Percentiles rank a stretch among this genome's conserved stretches.
phyloP scores from a whole-genome alignment of 2,888 invertebrate species.

The Caenorhabditis wallacei region DNA sequence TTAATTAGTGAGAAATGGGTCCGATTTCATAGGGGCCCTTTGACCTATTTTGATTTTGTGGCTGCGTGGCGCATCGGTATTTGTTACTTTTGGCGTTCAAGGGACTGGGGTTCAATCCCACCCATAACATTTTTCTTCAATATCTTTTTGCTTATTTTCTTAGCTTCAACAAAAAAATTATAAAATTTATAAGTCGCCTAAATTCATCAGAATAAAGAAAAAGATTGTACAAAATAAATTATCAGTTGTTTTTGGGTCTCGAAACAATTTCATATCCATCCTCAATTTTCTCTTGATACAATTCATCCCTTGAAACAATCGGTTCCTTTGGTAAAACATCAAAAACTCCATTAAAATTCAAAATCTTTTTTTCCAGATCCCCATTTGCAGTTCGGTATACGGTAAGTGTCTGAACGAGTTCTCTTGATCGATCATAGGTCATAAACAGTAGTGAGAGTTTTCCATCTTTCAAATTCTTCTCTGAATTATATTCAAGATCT shows the following conservation, averaged over 20 bases:
- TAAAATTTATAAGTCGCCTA: not conserved
- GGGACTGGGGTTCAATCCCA: too few species aligned
- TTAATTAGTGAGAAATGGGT: too few species aligned
- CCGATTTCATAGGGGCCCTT: too few species aligned
- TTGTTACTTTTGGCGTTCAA: too few species aligned
- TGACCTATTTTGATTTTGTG: too few species aligned
- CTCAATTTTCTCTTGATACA: not conserved
- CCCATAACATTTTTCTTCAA: not conserved
- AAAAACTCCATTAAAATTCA: not conserved
- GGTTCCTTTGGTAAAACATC: not conserved
- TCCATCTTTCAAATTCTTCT: not conserved
- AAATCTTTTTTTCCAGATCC: slow-evolving; percentile 2
- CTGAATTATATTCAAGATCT: not conserved
- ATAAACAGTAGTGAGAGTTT: slow-evolving; percentile 11
- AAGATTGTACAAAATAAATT: not conserved
- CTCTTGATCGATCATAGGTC: slow-evolving; percentile 3
- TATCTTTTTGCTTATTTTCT: not conserved
- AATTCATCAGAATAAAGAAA: not conserved
- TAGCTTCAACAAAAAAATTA: too few species aligned
- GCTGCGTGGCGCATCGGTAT: too few species aligned
- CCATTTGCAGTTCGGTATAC: slow-evolving; percentile 19
- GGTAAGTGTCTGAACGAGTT: not conserved
- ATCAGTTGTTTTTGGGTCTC: too few species aligned
- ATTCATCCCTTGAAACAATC: slow-evolving; percentile 1
- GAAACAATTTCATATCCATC: not conserved